Conservation (phyloP, 2,797 vertebrate species). For the Sebastes matsubarae region DNA sequence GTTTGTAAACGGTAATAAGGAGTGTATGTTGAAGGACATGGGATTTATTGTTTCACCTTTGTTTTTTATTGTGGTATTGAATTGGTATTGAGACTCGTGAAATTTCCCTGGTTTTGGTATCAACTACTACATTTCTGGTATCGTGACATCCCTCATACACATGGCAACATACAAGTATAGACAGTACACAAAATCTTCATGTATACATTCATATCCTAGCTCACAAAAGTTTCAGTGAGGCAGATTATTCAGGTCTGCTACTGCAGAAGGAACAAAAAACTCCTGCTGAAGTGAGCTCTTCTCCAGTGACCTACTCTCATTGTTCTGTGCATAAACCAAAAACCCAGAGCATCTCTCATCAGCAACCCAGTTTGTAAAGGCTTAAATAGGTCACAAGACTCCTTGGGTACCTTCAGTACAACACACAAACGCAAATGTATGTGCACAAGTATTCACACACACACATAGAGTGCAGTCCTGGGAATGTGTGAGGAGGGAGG, state of each 20-base stretch:
- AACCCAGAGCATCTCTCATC: neutral
- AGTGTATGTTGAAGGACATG: neutral
- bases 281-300: neutral
- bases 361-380: constrained; percentile 31
- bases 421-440: neutral
- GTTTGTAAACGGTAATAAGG: neutral
- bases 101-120: neutral
- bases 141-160: neutral
- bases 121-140: neutral
- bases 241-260: neutral
- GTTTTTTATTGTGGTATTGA: neutral
- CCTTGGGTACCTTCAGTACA: constrained; percentile 6
- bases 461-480: neutral
- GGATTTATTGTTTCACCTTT: neutral
- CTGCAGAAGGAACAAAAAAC: neutral
- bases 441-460: neutral
- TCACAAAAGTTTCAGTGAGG: neutral
- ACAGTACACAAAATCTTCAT: neutral
- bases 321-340: neutral
- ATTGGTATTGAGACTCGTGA: neutral
- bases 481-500: constrained; percentile 13
- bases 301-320: neutral
- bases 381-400: constrained; percentile 53
- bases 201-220: neutral
- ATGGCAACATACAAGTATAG: neutral